phyloP scores from a whole-genome alignment of 2,113 vertebrate species.

The Thymallus thymallus region DNA sequence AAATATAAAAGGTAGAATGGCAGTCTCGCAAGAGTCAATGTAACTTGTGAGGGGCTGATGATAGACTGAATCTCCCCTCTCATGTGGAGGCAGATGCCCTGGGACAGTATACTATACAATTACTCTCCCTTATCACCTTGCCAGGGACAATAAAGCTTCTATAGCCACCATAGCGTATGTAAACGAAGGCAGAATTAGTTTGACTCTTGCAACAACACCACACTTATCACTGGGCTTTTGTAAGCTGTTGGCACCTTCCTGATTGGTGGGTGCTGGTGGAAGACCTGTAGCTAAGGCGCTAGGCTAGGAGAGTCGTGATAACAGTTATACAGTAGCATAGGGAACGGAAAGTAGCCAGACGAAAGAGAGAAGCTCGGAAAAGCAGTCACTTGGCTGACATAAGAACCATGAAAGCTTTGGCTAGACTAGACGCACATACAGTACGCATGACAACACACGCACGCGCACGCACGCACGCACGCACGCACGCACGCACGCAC shows the following conservation, averaged over 20 bases:
- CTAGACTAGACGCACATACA: too few relatives aligned
- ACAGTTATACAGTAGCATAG: not conserved
- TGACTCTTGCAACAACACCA: conserved; percentile 85
- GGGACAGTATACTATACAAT: conserved; percentile 89
- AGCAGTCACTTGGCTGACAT: too few relatives aligned
- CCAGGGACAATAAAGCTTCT: conserved; percentile 88
- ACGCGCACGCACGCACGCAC: too few relatives aligned
- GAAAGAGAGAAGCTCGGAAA: not conserved
- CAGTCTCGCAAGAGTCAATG: too few relatives aligned
- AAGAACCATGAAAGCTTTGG: too few relatives aligned
- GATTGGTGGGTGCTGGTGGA: conserved; percentile 24
- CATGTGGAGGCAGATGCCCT: conserved; percentile 88
- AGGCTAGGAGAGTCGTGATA: not conserved
- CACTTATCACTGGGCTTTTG: conserved; percentile 78
- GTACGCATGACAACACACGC: too few relatives aligned
- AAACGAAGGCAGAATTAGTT: conserved; percentile 88
- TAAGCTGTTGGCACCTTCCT: conserved; percentile 10
- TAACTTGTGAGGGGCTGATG: conserved; percentile 50
- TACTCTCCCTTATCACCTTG: conserved; percentile 92
- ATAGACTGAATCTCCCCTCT: conserved; percentile 86
- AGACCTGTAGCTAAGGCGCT: not conserved
- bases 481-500: too few relatives aligned
- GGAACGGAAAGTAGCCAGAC: conserved; percentile 19
- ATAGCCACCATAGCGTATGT: conserved; percentile 83
- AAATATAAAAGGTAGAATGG: too few relatives aligned